Percentiles rank a stretch among this genome's conserved stretches.
These are phyloP conservation scores for Hermaeophaga mercurialis DNA, from an alignment of 2,888 invertebrate genomes.

Conservation along the genomic window DNA sequence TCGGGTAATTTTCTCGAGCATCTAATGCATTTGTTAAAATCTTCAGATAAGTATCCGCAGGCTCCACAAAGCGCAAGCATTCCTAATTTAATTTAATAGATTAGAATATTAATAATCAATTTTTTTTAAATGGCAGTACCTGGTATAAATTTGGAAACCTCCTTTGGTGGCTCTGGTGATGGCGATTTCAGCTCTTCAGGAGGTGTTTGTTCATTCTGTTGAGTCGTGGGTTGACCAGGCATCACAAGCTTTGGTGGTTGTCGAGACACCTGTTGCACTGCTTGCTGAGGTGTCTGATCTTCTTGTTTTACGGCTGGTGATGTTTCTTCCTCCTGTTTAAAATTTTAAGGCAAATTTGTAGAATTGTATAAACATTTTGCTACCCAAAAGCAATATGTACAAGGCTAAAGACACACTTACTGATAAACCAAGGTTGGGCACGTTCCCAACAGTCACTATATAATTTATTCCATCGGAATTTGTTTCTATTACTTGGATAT, in stretches of 20 bases:
- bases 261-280: constrained; percentile 15
- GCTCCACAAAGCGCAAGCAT: constrained; percentile 78
- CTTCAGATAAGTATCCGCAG: constrained; percentile 80
- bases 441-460: constrained; percentile 72
- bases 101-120: no score
- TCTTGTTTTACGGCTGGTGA: neutral
- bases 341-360: no score
- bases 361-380: no score
- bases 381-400: no score
- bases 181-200: constrained; percentile 37
- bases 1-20: constrained; percentile 75
- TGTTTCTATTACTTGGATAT: constrained; percentile 76
- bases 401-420: constrained; percentile 21
- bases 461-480: constrained; percentile 78
- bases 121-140: neutral
- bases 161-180: constrained; percentile 62
- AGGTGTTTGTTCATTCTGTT: neutral
- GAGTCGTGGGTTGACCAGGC: constrained; percentile 1
- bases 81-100: no score
- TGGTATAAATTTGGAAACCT: constrained; percentile 66
- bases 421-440: constrained; percentile 35
- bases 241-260: neutral
- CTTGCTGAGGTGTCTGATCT: neutral
- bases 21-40: constrained; percentile 75
- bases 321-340: neutral